phyloP scores from a whole-genome alignment of 2,113 vertebrate genomes.

The Dunckerocampus dactyliophorus region DNA sequence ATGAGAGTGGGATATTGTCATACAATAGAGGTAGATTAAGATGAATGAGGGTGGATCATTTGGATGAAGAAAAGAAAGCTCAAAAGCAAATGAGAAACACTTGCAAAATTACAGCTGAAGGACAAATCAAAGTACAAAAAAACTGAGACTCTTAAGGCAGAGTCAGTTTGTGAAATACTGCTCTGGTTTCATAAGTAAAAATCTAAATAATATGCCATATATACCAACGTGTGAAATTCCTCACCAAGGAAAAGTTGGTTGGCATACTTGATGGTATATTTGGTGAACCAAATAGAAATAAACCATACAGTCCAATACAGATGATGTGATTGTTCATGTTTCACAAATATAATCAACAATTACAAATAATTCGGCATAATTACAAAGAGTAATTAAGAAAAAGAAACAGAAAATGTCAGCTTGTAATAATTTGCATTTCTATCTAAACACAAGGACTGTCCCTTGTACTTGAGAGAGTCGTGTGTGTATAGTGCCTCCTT shows the following conservation, averaged over 20 bases:
- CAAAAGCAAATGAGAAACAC: slow-evolving; percentile 6
- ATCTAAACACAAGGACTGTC: slow-evolving; percentile 24
- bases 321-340: slow-evolving; percentile 45
- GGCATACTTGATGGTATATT: slow-evolving; percentile 40
- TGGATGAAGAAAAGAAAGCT: slow-evolving; percentile 49
- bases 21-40: slow-evolving; percentile 57
- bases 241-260: slow-evolving; percentile 23
- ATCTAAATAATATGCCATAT: not conserved
- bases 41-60: slow-evolving; percentile 8
- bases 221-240: slow-evolving; percentile 17
- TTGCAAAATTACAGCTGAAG: not conserved
- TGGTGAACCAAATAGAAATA: slow-evolving; percentile 44
- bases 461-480: slow-evolving; percentile 44
- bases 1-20: slow-evolving; percentile 44
- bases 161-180: not conserved
- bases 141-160: not conserved
- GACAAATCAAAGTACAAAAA: not conserved
- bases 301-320: slow-evolving; percentile 35
- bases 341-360: slow-evolving; percentile 55
- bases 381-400: slow-evolving; percentile 43
- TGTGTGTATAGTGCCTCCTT: not conserved
- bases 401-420: slow-evolving; percentile 37
- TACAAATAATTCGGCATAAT: slow-evolving; percentile 63
- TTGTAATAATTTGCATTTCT: slow-evolving; percentile 28
- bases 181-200: slow-evolving; percentile 22